Conservation (phyloP, 2,888 invertebrate species). For the Eristalis pertinax region DNA sequence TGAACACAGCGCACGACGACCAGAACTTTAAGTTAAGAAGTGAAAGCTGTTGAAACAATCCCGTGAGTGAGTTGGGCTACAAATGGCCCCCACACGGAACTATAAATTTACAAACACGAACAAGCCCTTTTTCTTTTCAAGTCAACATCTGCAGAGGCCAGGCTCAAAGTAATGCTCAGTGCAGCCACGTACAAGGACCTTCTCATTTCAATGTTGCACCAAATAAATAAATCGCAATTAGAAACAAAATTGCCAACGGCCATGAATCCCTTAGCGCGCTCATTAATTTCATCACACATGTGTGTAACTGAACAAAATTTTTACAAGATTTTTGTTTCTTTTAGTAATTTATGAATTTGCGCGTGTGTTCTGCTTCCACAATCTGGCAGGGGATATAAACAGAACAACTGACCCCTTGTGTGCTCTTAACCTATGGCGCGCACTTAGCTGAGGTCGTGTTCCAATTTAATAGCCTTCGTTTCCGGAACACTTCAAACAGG, state of each 20-base stretch:
- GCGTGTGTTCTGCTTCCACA: not conserved
- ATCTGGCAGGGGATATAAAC: not conserved
- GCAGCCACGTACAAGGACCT: slow-evolving; percentile 11
- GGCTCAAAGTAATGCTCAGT: not conserved
- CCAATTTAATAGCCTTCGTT: slow-evolving; percentile 72
- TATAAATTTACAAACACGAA: too few species aligned
- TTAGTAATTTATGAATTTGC: slow-evolving; percentile 24
- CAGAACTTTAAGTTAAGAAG: too few species aligned
- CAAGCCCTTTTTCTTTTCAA: too few species aligned
- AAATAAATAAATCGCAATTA: slow-evolving; percentile 67
- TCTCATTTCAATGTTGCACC: slow-evolving; percentile 55
- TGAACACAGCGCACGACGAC: too few species aligned
- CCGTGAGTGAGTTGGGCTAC: too few species aligned
- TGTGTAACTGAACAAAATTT: not conserved
- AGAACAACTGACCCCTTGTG: slow-evolving; percentile 64
- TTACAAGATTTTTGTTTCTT: not conserved
- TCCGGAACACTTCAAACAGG: slow-evolving; percentile 53
- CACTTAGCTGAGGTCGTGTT: slow-evolving; percentile 70
- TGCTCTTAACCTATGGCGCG: slow-evolving; percentile 69
- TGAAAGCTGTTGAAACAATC: too few species aligned
- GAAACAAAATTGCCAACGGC: slow-evolving; percentile 51
- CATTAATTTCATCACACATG: slow-evolving; percentile 60
- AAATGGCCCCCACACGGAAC: too few species aligned
- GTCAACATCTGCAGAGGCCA: not conserved
- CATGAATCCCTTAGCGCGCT: slow-evolving; percentile 50